phyloP scores from a whole-genome alignment of 2,888 invertebrate genomes.

The Malthinus seriepunctatus region DNA sequence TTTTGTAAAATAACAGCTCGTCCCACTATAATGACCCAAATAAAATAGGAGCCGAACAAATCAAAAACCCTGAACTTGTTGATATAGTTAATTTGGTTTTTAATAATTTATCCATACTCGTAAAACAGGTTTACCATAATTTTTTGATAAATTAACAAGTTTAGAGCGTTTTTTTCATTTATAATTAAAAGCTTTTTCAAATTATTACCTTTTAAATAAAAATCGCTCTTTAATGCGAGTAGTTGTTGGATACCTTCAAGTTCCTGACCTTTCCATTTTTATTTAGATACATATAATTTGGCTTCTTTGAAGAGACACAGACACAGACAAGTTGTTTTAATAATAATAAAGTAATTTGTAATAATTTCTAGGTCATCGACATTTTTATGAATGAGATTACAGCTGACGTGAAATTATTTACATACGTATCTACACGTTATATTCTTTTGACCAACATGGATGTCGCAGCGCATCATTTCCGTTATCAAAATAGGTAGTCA shows the following conservation, averaged over 20 bases:
- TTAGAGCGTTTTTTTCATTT: neutral
- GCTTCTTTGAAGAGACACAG: neutral
- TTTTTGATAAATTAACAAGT: neutral
- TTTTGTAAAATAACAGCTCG: neutral
- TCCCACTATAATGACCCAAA: neutral
- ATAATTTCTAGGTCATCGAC: slow-evolving; percentile 10
- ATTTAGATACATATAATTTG: neutral
- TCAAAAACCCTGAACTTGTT: slow-evolving; percentile 15
- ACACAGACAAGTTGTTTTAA: neutral
- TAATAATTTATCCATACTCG: slow-evolving; percentile 4
- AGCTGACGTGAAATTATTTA: slow-evolving; percentile 29
- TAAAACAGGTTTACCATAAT: slow-evolving; percentile 8
- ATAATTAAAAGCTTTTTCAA: neutral
- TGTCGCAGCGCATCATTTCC: slow-evolving; percentile 14
- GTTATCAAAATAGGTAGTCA: slow-evolving; percentile 29
- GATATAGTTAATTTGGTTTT: slow-evolving; percentile 4
- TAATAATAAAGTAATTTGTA: slow-evolving; percentile 12
- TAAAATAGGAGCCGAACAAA: no score
- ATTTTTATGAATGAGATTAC: slow-evolving; percentile 20
- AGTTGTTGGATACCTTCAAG: neutral
- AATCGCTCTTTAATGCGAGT: neutral
- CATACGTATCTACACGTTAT: slow-evolving; percentile 11
- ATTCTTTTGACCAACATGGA: slow-evolving; percentile 25
- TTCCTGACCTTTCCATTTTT: slow-evolving; percentile 6
- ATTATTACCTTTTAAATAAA: neutral